Conservation (phyloP, 1,140 invertebrate species). For the Bombyx mori region DNA sequence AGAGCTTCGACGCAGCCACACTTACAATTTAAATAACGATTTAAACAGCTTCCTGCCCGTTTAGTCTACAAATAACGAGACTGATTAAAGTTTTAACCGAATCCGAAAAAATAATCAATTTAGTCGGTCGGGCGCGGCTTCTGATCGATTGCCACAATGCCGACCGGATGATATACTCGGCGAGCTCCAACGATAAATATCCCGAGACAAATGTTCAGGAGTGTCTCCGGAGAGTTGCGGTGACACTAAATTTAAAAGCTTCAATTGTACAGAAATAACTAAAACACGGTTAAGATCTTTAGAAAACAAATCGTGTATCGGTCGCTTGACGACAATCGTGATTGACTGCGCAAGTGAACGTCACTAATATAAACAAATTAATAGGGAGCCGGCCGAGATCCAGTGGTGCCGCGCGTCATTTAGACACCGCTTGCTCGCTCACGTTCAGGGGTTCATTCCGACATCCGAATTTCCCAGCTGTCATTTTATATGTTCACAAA, state of each 20-base stretch:
- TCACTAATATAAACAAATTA: constrained; percentile 70
- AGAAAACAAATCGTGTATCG: constrained; percentile 67
- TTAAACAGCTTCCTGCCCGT: constrained; percentile 50
- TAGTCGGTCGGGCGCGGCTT: constrained; percentile 44
- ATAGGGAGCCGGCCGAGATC: constrained; percentile 45
- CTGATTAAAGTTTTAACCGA: constrained; percentile 58
- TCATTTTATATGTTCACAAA: constrained; percentile 20
- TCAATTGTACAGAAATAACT: constrained; percentile 69
- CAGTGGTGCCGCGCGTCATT: constrained; percentile 31
- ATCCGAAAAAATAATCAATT: constrained; percentile 67
- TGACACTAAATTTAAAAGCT: constrained; percentile 69
- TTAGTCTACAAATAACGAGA: constrained; percentile 61
- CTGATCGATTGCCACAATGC: constrained; percentile 65
- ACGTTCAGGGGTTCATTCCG: constrained; percentile 20
- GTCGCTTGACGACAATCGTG: constrained; percentile 62
- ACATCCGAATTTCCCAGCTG: constrained; percentile 11
- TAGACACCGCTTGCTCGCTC: constrained; percentile 17
- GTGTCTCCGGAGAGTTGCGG: constrained; percentile 63
- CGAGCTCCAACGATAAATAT: constrained; percentile 63
- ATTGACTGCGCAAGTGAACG: constrained; percentile 67
- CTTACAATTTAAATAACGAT: constrained; percentile 37
- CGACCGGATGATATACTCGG: constrained; percentile 62
- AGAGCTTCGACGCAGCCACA: constrained; percentile 23
- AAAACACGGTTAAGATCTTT: constrained; percentile 69
- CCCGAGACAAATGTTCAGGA: constrained; percentile 66